These are phyloP conservation scores for Amiota mariae DNA, from an alignment of 2,888 invertebrate genomes.

Conservation along the genomic window DNA sequence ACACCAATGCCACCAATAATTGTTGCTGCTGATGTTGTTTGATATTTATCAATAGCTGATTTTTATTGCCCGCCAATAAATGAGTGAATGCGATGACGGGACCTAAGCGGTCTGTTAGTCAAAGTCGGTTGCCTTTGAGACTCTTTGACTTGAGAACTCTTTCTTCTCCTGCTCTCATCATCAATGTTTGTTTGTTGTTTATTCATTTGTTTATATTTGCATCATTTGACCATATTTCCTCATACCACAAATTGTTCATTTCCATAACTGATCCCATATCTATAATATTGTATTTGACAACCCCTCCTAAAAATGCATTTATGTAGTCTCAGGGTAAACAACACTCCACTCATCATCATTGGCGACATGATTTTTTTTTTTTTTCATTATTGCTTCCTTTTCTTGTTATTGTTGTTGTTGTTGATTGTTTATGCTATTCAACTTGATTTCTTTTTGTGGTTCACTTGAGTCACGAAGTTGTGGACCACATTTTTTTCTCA, in stretches of 20 bases:
- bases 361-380: slow-evolving; percentile 36
- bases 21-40: background rate
- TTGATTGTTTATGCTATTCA: slow-evolving; percentile 34
- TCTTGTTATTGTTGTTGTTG: slow-evolving; percentile 38
- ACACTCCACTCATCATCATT: slow-evolving; percentile 33
- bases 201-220: slow-evolving; percentile 36
- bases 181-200: slow-evolving; percentile 27
- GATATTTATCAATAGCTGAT: slow-evolving; percentile 20
- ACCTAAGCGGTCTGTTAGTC: too few relatives aligned
- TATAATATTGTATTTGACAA: slow-evolving; percentile 50
- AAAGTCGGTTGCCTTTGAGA: too few relatives aligned
- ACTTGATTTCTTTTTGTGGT: slow-evolving; percentile 59
- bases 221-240: slow-evolving; percentile 34
- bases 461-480: slow-evolving; percentile 66
- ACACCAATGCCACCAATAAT: background rate
- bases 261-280: slow-evolving; percentile 59
- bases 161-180: background rate
- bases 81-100: too few relatives aligned
- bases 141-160: background rate
- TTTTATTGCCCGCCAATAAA: slow-evolving; percentile 5
- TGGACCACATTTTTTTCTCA: slow-evolving; percentile 28
- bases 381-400: slow-evolving; percentile 40
- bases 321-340: slow-evolving; percentile 6
- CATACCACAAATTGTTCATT: slow-evolving; percentile 45
- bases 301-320: too few relatives aligned